Percentiles rank a stretch among this genome's conserved stretches.
These are phyloP conservation scores for Parnassius glacialis DNA, from an alignment of 2,888 invertebrate genomes.

Conservation along the genomic window DNA sequence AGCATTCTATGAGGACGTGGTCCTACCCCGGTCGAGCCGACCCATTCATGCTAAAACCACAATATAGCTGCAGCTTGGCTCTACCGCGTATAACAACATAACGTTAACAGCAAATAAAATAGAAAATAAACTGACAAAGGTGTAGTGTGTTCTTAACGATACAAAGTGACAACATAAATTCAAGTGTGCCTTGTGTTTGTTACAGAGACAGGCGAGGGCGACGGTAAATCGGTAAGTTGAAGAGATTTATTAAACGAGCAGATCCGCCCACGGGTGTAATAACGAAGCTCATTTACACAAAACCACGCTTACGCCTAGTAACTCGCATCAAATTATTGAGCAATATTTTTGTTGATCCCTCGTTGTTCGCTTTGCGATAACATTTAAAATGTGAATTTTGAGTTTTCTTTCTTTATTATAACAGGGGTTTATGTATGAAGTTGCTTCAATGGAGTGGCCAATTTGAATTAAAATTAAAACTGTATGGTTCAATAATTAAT, in stretches of 20 bases:
- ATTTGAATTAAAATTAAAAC: too few species aligned
- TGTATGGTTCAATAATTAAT: too few species aligned
- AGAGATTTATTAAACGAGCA: slow-evolving; percentile 2
- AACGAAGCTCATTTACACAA: slow-evolving; percentile 12
- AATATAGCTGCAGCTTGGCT: too few species aligned
- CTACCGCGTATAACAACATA: too few species aligned
- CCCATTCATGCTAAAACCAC: too few species aligned
- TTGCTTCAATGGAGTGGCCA: too few species aligned
- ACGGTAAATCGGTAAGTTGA: slow-evolving; percentile 22
- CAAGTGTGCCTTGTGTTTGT: slow-evolving; percentile 15
- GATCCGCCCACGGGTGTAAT: not conserved
- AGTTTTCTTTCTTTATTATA: not conserved
- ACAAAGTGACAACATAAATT: slow-evolving; percentile 14
- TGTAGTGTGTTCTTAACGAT: not conserved
- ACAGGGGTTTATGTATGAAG: not conserved
- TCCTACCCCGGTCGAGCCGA: too few species aligned
- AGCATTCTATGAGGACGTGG: too few species aligned
- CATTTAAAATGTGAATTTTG: too few species aligned
- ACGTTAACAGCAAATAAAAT: too few species aligned
- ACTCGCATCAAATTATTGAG: not conserved
- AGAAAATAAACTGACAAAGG: too few species aligned
- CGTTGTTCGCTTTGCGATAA: not conserved
- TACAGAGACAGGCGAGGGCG: slow-evolving; percentile 15
- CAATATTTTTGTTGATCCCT: not conserved
- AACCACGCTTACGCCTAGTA: not conserved